Percentiles rank a stretch among this genome's conserved stretches.
Evolutionary conservation across 2,888 invertebrate species (phyloP).

Genomic region (Melipona bicolor): DNA sequence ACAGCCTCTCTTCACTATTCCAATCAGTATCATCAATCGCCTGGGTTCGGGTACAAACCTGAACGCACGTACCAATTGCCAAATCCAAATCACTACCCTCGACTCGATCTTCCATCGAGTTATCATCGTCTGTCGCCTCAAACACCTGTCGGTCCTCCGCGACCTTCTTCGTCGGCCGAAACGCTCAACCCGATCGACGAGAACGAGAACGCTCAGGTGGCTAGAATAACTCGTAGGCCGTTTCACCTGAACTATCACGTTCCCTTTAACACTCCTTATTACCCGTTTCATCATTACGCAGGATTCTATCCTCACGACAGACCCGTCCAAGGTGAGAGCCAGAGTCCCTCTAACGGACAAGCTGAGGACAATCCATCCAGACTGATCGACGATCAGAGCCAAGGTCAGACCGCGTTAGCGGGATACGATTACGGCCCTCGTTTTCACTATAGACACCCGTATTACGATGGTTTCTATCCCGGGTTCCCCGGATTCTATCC

Average conservation of each 20-base stretch:
- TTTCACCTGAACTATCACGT: conserved; percentile 18
- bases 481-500: conserved; percentile 35
- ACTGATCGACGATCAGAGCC: conserved; percentile 36
- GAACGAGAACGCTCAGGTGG: neutral
- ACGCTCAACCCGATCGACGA: neutral
- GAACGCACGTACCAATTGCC: neutral
- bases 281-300: neutral
- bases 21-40: neutral
- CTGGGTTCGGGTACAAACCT: conserved; percentile 3
- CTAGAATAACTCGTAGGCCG: conserved; percentile 22
- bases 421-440: conserved; percentile 33
- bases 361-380: neutral
- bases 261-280: neutral
- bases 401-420: conserved; percentile 16
- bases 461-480: conserved; percentile 49
- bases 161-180: neutral
- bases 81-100: conserved; percentile 26
- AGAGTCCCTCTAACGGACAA: neutral
- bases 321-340: neutral
- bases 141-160: neutral
- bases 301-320: neutral
- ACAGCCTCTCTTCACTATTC: conserved; percentile 1
- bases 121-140: neutral
- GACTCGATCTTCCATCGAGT: neutral
- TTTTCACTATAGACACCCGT: conserved; percentile 26